A percentile compares a stretch with the other conserved stretches of the same genome.
Evolutionary conservation across 2,113 vertebrate genomes (phyloP).

Genomic region (Cercocebus atys): DNA sequence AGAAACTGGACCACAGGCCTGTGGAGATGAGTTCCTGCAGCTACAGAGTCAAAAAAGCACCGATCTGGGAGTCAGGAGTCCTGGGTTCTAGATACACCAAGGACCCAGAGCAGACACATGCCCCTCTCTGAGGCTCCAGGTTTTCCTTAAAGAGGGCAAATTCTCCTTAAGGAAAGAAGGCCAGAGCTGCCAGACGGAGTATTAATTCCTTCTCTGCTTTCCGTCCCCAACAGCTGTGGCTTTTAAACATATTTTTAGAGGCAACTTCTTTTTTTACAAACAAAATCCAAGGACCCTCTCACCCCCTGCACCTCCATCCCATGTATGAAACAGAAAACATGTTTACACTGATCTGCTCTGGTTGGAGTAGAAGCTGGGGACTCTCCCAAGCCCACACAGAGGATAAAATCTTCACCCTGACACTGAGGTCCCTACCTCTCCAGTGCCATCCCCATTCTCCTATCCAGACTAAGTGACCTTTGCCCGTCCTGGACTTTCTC

Average conservation of each 20-base stretch:
- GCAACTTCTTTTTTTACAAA: not conserved
- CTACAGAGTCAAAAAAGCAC: not conserved
- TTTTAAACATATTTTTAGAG: not conserved
- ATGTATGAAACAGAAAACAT: not conserved
- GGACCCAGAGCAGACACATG: not conserved
- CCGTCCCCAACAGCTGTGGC: not conserved
- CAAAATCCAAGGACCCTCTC: not conserved
- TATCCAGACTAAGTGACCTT: not conserved
- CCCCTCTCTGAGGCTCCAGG: not conserved
- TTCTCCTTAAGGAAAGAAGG: not conserved
- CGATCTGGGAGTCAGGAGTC: not conserved
- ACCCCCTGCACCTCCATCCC: too few relatives aligned
- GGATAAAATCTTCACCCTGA: not conserved
- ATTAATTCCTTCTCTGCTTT: not conserved
- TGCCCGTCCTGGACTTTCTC: not conserved
- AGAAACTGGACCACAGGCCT: accelerated
- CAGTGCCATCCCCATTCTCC: not conserved
- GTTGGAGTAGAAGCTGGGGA: not conserved
- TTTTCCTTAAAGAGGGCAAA: not conserved
- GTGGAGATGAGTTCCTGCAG: not conserved
- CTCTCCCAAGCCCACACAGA: not conserved
- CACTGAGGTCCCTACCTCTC: not conserved
- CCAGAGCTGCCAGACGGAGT: not conserved
- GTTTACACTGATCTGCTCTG: not conserved
- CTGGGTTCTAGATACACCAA: not conserved